These are phyloP conservation scores for Rhagoletis pomonella DNA, from an alignment of 1,140 invertebrate genomes.

Conservation along the genomic window DNA sequence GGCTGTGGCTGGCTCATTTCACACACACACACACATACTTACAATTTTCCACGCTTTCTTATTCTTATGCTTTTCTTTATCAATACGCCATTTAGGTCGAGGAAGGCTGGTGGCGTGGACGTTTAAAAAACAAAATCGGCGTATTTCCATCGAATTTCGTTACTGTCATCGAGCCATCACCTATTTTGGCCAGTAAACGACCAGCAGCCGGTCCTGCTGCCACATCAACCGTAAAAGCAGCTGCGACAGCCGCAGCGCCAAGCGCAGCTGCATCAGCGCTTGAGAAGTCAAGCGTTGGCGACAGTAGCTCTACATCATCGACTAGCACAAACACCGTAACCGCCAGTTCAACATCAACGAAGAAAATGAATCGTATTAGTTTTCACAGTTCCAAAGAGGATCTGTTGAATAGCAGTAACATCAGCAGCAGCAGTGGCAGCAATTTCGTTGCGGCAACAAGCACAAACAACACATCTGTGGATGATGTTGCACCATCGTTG, in stretches of 20 bases:
- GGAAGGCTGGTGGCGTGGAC: conserved; percentile 93
- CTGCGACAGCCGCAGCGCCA: conserved; percentile 58
- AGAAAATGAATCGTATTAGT: conserved; percentile 64
- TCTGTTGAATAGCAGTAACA: conserved; percentile 54
- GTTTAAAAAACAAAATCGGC: conserved; percentile 83
- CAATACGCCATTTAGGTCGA: conserved; percentile 76
- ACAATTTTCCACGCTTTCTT: conserved; percentile 41
- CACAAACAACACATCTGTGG: conserved; percentile 44
- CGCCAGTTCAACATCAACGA: conserved; percentile 59
- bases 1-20: neutral
- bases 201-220: conserved; percentile 64
- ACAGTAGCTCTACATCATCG: conserved; percentile 60
- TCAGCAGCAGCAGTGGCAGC: conserved; percentile 22
- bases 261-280: conserved; percentile 62
- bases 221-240: conserved; percentile 59
- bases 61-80: conserved; percentile 48
- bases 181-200: conserved; percentile 70
- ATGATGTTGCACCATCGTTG: conserved; percentile 74
- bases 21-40: neutral
- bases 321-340: conserved; percentile 54
- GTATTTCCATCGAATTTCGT: conserved; percentile 97
- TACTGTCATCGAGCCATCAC: conserved; percentile 78
- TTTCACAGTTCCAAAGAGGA: conserved; percentile 61
- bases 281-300: conserved; percentile 49
- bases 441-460: neutral